These are phyloP conservation scores for Ceyx melanurus DNA, from an alignment of 2,113 vertebrate species.

Conservation along the genomic window DNA sequence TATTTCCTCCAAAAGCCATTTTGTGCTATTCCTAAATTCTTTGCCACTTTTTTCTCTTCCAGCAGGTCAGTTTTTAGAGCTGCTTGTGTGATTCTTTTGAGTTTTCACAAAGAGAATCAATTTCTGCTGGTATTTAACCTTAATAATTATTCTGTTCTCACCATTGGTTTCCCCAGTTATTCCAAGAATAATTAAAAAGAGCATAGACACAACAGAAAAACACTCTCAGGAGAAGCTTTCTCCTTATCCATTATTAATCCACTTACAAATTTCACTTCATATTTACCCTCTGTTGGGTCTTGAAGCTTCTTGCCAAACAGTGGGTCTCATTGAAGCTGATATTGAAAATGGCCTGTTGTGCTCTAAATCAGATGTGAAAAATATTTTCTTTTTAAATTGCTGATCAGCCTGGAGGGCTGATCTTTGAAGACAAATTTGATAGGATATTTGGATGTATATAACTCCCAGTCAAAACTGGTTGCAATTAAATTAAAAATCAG, in stretches of 20 bases:
- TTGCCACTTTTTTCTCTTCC: neutral
- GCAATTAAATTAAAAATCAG: neutral
- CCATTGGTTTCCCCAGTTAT: neutral
- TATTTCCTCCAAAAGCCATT: neutral
- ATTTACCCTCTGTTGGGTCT: neutral
- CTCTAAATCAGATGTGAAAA: neutral
- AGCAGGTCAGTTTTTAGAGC: slow-evolving; percentile 27
- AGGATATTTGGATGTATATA: neutral
- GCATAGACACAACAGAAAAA: neutral
- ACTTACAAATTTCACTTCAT: neutral
- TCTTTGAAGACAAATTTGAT: neutral
- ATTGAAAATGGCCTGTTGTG: neutral
- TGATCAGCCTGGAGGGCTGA: neutral
- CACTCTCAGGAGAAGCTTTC: neutral
- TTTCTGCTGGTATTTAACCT: slow-evolving; percentile 24
- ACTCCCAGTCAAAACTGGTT: neutral
- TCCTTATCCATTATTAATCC: neutral
- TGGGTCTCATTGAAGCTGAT: neutral
- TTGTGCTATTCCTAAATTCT: neutral
- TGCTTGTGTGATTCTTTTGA: slow-evolving; percentile 13
- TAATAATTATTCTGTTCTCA: slow-evolving; percentile 5
- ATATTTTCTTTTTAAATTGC: neutral
- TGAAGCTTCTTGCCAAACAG: neutral
- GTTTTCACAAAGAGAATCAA: slow-evolving; percentile 4
- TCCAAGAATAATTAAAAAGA: slow-evolving; percentile 48